Percentiles rank a stretch among this genome's conserved stretches.
Evolutionary conservation across 2,888 invertebrate genomes (phyloP).

Genomic region (Diaperis boleti): DNA sequence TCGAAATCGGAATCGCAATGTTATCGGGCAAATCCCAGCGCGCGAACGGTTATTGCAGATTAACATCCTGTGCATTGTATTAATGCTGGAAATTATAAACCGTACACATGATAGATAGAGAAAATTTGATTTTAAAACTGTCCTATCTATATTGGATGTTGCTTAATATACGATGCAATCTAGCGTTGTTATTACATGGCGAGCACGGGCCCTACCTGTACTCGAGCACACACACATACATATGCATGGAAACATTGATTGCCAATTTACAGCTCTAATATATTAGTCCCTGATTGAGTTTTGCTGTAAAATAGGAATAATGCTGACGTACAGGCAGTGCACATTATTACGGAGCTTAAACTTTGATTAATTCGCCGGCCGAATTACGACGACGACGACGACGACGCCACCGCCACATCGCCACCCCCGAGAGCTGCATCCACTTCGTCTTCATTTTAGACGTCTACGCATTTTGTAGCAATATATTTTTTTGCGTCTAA

Average conservation of each 20-base stretch:
- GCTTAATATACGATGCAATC: conserved; percentile 68
- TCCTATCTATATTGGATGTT: conserved; percentile 66
- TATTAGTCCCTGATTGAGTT: conserved; percentile 69
- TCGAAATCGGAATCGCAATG: conserved; percentile 56
- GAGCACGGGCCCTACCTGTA: conserved; percentile 49
- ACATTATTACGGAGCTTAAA: conserved; percentile 68
- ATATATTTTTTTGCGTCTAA: conserved; percentile 9
- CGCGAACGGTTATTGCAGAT: conserved; percentile 67
- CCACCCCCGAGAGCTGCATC: conserved; percentile 46
- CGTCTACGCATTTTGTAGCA: conserved; percentile 32
- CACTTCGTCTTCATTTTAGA: conserved; percentile 56
- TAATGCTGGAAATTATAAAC: conserved; percentile 67
- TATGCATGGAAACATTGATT: conserved; percentile 69
- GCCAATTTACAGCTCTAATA: conserved; percentile 69
- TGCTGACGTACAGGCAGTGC: conserved; percentile 66
- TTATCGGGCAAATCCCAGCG: conserved; percentile 62
- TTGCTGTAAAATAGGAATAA: conserved; percentile 68
- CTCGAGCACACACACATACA: conserved; percentile 60
- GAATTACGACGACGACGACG: conserved; percentile 58
- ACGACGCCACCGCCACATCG: conserved; percentile 47
- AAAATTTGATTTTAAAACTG: conserved; percentile 68
- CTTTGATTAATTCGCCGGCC: conserved; percentile 66
- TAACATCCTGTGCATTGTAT: conserved; percentile 67
- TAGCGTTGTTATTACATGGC: conserved; percentile 66
- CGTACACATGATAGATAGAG: conserved; percentile 66